Percentiles rank a stretch among this genome's conserved stretches.
Evolutionary conservation across 2,113 vertebrate genomes (phyloP).

Genomic region (Sylvietta virens): DNA sequence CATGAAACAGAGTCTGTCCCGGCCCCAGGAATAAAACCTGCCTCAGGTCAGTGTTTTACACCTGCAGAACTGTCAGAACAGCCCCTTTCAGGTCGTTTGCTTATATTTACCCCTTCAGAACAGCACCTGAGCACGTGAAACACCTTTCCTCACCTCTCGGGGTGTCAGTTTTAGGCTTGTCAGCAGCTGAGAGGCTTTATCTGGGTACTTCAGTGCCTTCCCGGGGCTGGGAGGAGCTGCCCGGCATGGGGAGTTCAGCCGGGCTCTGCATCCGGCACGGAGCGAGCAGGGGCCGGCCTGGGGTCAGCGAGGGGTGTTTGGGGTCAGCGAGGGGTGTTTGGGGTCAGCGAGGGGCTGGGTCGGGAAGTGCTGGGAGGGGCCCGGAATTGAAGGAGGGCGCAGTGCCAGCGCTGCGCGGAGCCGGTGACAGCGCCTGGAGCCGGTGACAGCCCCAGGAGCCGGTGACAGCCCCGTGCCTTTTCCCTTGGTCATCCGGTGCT

Average conservation of each 20-base stretch:
- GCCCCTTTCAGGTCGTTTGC: not conserved
- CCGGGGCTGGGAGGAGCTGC: not conserved
- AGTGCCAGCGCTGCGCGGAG: accelerated
- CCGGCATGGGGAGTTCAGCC: not conserved
- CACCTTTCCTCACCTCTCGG: not conserved
- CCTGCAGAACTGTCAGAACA: accelerated
- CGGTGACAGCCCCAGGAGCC: accelerated
- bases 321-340: not conserved
- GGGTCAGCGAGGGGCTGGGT: not conserved
- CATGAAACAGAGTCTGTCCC: not conserved
- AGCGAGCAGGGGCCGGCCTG: not conserved
- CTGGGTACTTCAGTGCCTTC: not conserved
- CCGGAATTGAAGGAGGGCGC: accelerated
- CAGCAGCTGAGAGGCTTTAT: not conserved
- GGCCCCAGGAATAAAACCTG: too few relatives aligned
- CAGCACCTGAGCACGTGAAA: not conserved
- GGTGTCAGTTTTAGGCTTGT: not conserved
- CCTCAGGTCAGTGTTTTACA: accelerated
- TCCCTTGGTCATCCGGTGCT: not conserved
- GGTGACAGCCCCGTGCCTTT: not conserved
- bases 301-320: not conserved
- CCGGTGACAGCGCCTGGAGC: not conserved
- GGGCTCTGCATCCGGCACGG: accelerated
- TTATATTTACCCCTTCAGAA: not conserved
- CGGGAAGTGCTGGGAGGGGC: not conserved